These are phyloP conservation scores for Diplogasteroides magnus DNA, from an alignment of 1,140 invertebrate genomes.

Conservation along the genomic window DNA sequence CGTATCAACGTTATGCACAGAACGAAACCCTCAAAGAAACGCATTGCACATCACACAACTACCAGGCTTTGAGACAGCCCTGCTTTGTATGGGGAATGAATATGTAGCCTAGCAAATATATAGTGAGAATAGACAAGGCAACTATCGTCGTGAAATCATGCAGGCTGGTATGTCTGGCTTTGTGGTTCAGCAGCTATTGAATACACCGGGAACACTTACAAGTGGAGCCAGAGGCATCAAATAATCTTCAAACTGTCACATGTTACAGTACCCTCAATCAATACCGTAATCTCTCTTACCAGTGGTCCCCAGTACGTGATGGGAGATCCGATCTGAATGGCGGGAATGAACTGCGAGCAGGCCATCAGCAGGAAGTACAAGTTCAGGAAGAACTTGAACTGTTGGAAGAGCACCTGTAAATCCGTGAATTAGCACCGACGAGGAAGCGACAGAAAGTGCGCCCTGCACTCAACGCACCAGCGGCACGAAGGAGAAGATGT, in stretches of 20 bases:
- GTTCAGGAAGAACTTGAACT: constrained; percentile 98
- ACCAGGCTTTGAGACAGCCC: too few relatives aligned
- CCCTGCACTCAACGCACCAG: constrained; percentile 65
- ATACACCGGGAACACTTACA: too few relatives aligned
- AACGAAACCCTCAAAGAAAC: constrained; percentile 75
- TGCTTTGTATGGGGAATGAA: constrained; percentile 21
- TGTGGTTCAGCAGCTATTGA: too few relatives aligned
- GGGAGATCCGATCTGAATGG: constrained; percentile 88
- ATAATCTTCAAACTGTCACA: background rate
- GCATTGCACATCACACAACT: too few relatives aligned
- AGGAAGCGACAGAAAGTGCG: constrained; percentile 19
- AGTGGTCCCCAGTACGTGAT: constrained; percentile 99
- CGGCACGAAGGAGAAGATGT: constrained; percentile 92
- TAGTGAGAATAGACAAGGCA: too few relatives aligned
- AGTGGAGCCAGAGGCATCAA: too few relatives aligned
- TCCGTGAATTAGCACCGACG: too few relatives aligned
- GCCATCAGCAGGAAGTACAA: constrained; percentile 98
- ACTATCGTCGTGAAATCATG: too few relatives aligned
- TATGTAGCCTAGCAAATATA: too few relatives aligned
- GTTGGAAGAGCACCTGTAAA: constrained; percentile 82
- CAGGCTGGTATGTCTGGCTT: too few relatives aligned
- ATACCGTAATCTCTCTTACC: constrained; percentile 62
- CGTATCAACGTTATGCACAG: constrained; percentile 87
- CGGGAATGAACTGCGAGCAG: constrained; percentile 90
- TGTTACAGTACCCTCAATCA: constrained; percentile 5